Evolutionary conservation across 2,888 invertebrate genomes (phyloP), one percentile per base, ranked within the genome.

Genomic region (Ariolimax columbianus): DNA sequence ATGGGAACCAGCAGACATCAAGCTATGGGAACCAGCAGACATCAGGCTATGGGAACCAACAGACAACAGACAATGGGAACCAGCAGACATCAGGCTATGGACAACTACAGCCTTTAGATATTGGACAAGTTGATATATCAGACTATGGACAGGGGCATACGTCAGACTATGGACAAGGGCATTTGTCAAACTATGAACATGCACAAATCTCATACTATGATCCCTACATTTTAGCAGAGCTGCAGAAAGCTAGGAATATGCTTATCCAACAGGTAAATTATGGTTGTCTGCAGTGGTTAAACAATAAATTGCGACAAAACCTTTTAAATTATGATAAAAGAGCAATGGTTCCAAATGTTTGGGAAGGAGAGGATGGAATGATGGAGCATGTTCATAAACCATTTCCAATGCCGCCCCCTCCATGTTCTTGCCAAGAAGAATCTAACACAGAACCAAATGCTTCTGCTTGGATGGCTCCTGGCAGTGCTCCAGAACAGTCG

Each of bases 271-370:
- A 26, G 7, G 33, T 47, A 6, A 36, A 55, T 7, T 7, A 30
- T 19, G 77, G 77, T 30, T 4, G 4, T 47, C 38, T 77, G 19
- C 47, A 38, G 17, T 33, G 47, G 30, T 26, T 77, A 47, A 17
- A 51, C 6, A 17, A 14, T 38, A 40, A 70, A 23, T 70, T 70
- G 43, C 33, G 4, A 19, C n/a, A 43, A 23, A n/a, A n/a, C n/a
- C n/a, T n/a, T n/a, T 75, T 75, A 9, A n/a, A 9, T 40, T 26
- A 14, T 47, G 26, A 43, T 11, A 47, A 23, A 23, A 11, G 17
- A 55, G 55, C 55, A 6, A 11, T 55, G 19, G 14, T 40, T 59
- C 77, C 77, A 55, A 78, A 78, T 78, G 77, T 78, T 6, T 78
- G 77, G 77, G 59, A 78, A 23, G 77, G 77, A 4, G 77, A 78